Conservation (phyloP, 2,888 invertebrate genomes). For the Megaustenia siamemsis region DNA sequence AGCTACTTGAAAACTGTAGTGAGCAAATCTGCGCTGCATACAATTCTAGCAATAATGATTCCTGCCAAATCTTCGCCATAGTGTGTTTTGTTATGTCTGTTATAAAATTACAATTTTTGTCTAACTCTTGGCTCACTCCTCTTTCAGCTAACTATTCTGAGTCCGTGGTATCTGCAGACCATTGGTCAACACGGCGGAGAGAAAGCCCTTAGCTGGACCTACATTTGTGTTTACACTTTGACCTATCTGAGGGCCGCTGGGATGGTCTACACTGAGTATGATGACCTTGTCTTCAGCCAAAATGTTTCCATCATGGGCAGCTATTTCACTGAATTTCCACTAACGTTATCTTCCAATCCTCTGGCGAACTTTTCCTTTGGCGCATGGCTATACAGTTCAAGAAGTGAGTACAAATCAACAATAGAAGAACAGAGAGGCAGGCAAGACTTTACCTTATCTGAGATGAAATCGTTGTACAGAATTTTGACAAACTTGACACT, state of each 20-base stretch:
- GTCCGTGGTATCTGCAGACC: constrained; percentile 49
- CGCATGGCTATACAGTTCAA: constrained; percentile 21
- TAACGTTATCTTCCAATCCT: not conserved
- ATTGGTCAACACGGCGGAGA: constrained; percentile 43
- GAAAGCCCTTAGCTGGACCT: not conserved
- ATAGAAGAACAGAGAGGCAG: not conserved
- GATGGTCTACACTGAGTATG: not conserved
- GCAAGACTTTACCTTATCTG: constrained; percentile 24
- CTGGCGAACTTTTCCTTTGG: constrained; percentile 50
- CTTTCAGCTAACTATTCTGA: constrained; percentile 52
- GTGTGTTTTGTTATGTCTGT: too few species aligned
- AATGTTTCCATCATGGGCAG: constrained; percentile 52
- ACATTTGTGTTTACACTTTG: not conserved
- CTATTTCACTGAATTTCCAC: not conserved
- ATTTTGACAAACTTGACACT: constrained; percentile 43
- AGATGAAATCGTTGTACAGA: constrained; percentile 43
- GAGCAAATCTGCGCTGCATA: too few species aligned
- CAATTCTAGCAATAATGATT: too few species aligned
- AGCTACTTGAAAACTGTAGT: too few species aligned
- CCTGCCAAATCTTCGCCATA: too few species aligned
- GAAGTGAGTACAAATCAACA: not conserved
- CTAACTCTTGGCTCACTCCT: too few species aligned
- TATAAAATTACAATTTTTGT: too few species aligned
- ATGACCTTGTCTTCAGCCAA: not conserved
- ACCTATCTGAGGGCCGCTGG: not conserved